phyloP scores from a whole-genome alignment of 2,888 invertebrate genomes.

The Tipula confusa region DNA sequence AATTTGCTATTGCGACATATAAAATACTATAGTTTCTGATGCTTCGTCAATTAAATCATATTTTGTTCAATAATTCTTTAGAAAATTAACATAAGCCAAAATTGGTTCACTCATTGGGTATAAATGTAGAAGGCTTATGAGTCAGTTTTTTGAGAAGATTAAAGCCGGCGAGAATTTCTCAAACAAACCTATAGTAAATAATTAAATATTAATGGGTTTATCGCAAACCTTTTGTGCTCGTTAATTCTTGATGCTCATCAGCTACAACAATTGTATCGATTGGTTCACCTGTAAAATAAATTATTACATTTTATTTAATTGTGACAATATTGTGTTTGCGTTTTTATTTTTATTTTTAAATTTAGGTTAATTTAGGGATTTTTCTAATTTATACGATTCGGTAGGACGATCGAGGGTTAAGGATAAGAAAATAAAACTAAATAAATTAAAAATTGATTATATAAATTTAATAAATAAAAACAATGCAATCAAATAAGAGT shows the following conservation, averaged over 20 bases:
- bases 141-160: too few species aligned
- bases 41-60: too few species aligned
- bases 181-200: neutral
- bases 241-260: neutral
- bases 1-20: too few species aligned
- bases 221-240: neutral
- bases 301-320: neutral
- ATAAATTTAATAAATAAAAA: neutral
- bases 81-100: too few species aligned
- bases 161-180: neutral
- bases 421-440: neutral
- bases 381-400: neutral
- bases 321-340: neutral
- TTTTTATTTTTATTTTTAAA: neutral
- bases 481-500: neutral
- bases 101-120: too few species aligned
- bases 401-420: neutral
- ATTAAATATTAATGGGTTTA: neutral
- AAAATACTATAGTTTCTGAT: too few species aligned
- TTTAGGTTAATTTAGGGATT: neutral
- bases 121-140: too few species aligned
- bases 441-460: neutral
- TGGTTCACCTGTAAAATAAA: constrained; percentile 8
- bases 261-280: neutral
- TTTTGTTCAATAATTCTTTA: too few species aligned